These are phyloP conservation scores for Carcina quercana DNA, from an alignment of 2,888 invertebrate species.

Conservation along the genomic window DNA sequence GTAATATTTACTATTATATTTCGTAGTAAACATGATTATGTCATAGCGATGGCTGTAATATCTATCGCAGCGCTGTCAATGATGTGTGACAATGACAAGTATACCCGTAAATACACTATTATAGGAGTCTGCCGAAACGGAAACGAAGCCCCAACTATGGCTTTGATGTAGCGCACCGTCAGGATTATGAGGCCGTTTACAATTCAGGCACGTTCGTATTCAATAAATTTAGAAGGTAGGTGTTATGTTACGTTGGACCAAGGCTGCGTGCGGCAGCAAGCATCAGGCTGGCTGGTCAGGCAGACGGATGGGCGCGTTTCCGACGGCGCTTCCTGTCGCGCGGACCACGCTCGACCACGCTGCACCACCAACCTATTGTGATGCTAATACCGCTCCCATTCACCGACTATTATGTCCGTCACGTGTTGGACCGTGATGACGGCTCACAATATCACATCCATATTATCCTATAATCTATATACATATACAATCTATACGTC, in stretches of 20 bases:
- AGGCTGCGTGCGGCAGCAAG: slow-evolving; percentile 3
- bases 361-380: slow-evolving; percentile 24
- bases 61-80: too few relatives aligned
- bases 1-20: too few relatives aligned
- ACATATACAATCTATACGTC: too few relatives aligned
- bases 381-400: slow-evolving; percentile 37
- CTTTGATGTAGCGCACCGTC: not conserved
- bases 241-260: too few relatives aligned
- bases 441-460: slow-evolving; percentile 4
- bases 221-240: not conserved
- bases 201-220: slow-evolving; percentile 5
- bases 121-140: not conserved
- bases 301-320: slow-evolving; percentile 8
- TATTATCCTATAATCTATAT: too few relatives aligned
- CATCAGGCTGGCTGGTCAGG: slow-evolving; percentile 1
- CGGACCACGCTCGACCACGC: slow-evolving; percentile 10
- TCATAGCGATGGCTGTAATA: too few relatives aligned
- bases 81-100: too few relatives aligned
- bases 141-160: not conserved
- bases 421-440: slow-evolving; percentile 15
- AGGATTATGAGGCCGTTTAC: slow-evolving; percentile 2
- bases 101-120: not conserved
- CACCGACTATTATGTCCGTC: slow-evolving; percentile 37
- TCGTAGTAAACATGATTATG: too few relatives aligned
- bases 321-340: slow-evolving; percentile 10